phyloP scores from a whole-genome alignment of 2,113 vertebrate genomes.

The Trachemys scripta region DNA sequence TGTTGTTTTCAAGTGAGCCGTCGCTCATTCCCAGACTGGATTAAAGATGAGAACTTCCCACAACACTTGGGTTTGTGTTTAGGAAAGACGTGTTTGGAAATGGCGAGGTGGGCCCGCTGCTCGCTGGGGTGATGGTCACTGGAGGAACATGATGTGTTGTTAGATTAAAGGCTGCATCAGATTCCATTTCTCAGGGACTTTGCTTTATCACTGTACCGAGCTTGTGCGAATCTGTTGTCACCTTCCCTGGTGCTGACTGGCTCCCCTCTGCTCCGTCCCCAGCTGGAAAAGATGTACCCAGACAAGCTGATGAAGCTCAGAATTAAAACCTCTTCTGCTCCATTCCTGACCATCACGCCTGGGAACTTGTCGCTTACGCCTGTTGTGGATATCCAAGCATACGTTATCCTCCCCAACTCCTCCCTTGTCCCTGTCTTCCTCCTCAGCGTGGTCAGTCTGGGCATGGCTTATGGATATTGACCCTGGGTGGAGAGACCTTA shows the following conservation, averaged over 20 bases:
- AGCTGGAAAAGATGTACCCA: constrained; percentile 78
- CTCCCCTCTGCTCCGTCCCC: background rate
- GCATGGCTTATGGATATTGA: rapidly evolving
- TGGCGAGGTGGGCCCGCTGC: background rate
- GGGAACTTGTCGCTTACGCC: constrained; percentile 62
- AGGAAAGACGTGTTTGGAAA: background rate
- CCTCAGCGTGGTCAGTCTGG: constrained; percentile 75
- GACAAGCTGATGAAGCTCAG: constrained; percentile 73
- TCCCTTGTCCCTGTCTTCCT: constrained; percentile 70
- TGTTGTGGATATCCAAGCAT: constrained; percentile 73
- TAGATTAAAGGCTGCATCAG: background rate
- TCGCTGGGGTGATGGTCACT: background rate
- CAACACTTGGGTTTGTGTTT: background rate
- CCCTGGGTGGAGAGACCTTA: background rate
- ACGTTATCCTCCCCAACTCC: constrained; percentile 69
- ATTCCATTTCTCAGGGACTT: background rate
- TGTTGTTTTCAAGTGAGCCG: background rate
- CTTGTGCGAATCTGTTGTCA: no score
- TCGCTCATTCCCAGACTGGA: background rate
- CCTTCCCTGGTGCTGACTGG: background rate
- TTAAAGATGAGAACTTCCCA: background rate
- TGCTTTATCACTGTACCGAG: background rate
- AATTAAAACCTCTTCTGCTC: constrained; percentile 57
- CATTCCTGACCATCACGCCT: constrained; percentile 64
- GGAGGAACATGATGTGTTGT: background rate